Evolutionary conservation across 92 coral and sea anemone species (phyloP).

Genomic region (Epizoanthus fatuus): DNA sequence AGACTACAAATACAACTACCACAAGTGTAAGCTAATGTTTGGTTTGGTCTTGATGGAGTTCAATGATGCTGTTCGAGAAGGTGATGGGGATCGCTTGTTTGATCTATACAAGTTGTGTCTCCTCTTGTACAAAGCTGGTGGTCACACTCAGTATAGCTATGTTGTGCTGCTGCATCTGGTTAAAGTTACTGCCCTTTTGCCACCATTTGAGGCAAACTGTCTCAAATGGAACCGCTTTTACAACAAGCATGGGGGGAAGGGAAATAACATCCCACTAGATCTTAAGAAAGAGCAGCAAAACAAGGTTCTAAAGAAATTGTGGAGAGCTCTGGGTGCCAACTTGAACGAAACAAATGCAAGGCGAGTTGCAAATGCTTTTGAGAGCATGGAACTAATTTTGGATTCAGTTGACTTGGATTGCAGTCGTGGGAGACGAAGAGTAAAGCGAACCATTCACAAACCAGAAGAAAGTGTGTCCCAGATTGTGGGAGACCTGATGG

Average conservation of each 20-base stretch:
- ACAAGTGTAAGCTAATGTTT: slow-evolving; percentile 14
- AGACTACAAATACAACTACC: slow-evolving; percentile 27
- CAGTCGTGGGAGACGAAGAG: background rate
- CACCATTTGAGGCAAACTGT: slow-evolving; percentile 18
- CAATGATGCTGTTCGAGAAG: slow-evolving; percentile 14
- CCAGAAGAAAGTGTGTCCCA: slow-evolving; percentile 22
- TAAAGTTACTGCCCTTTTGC: slow-evolving; percentile 7
- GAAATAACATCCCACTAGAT: slow-evolving; percentile 39
- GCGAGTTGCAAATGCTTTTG: slow-evolving; percentile 39
- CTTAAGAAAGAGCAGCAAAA: slow-evolving; percentile 39
- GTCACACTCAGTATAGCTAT: slow-evolving; percentile 39
- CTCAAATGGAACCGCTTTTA: slow-evolving; percentile 45
- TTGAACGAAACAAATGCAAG: slow-evolving; percentile 25
- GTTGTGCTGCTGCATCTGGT: slow-evolving; percentile 24
- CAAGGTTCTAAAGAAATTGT: slow-evolving; percentile 42
- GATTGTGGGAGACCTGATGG: slow-evolving; percentile 26
- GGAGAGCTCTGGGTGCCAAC: slow-evolving; percentile 49
- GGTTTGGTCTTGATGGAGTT: slow-evolving; percentile 25
- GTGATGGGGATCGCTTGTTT: slow-evolving; percentile 17
- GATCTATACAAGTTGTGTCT: slow-evolving; percentile 21
- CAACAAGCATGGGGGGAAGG: slow-evolving; percentile 21
- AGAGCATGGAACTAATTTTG: slow-evolving; percentile 24
- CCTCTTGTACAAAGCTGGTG: slow-evolving; percentile 17
- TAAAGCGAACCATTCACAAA: background rate
- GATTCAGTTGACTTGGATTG: slow-evolving; percentile 23